Conservation (phyloP, 2,797 vertebrate species). For the Phrynocephalus guinanensis region DNA sequence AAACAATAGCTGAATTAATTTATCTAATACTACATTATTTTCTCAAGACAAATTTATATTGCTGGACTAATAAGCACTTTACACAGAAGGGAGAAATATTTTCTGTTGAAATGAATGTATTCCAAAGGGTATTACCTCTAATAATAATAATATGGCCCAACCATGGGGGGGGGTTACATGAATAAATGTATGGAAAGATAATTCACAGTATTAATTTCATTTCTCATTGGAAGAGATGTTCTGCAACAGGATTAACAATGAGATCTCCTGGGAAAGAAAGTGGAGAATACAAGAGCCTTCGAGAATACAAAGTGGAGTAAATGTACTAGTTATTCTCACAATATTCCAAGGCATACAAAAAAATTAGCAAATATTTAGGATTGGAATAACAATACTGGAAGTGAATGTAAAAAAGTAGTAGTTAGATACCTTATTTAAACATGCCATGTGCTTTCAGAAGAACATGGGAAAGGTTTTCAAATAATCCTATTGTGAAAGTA, state of each 20-base stretch:
- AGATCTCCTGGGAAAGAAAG: not conserved
- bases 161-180: not conserved
- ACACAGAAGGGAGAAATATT: not conserved
- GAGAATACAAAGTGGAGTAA: not conserved
- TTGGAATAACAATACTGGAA: not conserved
- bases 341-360: not conserved
- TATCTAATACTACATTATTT: not conserved
- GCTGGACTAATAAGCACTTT: not conserved
- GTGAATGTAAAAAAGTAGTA: not conserved
- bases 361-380: not conserved
- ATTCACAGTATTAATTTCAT: not conserved
- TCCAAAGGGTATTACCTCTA: not conserved
- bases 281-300: not conserved
- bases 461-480: not conserved
- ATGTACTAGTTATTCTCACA: not conserved
- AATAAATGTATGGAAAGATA: not conserved
- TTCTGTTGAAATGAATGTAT: not conserved
- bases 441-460: not conserved
- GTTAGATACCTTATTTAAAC: not conserved
- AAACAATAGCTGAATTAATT: constrained; percentile 4
- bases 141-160: not conserved
- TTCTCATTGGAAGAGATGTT: no score
- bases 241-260: not conserved
- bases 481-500: constrained; percentile 4
- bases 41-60: not conserved